Evolutionary conservation across 2,888 invertebrate species (phyloP), one percentile per base, ranked within the genome.

Genomic region (Ditula angustiorana): DNA sequence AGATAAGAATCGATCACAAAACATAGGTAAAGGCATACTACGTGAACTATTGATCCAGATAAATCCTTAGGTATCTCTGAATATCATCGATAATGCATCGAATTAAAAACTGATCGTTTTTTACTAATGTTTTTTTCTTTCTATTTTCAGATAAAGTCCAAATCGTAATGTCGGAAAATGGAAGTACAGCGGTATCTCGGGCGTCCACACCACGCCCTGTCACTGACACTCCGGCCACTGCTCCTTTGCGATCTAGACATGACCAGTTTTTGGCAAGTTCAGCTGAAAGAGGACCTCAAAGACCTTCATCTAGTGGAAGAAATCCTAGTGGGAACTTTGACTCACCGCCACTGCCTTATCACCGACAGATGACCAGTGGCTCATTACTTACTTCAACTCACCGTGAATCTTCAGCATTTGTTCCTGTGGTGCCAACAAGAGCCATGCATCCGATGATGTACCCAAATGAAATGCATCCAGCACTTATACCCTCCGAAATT

Each of bases 331-430:
- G 93, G 58, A 94, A 90, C 71, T 95, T 94, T 71, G 95, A 96
- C 64, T 94, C 95, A 8, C 94, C 95, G 69, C 92, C 94, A 13
- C 71, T 95, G 70, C 94, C 95, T 35, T 96, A 95, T 77, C 95
- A 95, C 72, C 95, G 95, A 72, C 95, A 95, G 78, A 87, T 94
- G 75, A 88, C 94, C 28, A 90, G 94, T 71, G 90, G 93, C 37
- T 85, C 93, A 37, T 78, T 93, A 13, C 79, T 92, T 13, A 82
- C 87, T 37, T 78, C 87, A 82, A 94, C 95, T 56, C 96, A 96
- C 81, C 94, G 96, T 46, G 97, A 97, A 87, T 95, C 96, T 7
- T 97, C 97, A 11, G 97, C 97, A 1, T 97, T 97, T 85, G 97
- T 97, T 57, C 97, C 97, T 30, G 97, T 97, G 58, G 96, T 97